phyloP scores from a whole-genome alignment of 2,888 invertebrate genomes.

The Stenchaetothrips biformis region DNA sequence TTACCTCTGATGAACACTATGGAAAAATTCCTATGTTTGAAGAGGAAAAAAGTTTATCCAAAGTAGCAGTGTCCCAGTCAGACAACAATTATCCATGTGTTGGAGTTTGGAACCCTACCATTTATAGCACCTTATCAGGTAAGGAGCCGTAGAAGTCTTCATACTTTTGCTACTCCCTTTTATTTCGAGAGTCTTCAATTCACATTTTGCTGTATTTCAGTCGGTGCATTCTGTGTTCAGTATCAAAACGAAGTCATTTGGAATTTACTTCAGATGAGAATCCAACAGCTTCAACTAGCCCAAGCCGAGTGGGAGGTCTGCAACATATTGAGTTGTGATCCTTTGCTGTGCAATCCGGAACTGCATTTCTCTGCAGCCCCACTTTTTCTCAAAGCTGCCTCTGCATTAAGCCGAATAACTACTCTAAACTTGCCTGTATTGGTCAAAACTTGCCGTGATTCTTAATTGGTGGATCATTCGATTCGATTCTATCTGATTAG shows the following conservation, averaged over 20 bases:
- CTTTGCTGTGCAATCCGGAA: slow-evolving; percentile 2
- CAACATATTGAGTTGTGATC: not conserved
- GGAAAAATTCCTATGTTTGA: not conserved
- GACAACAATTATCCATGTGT: not conserved
- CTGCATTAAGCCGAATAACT: not conserved
- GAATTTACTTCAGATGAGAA: not conserved
- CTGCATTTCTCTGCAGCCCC: not conserved
- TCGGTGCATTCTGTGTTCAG: not conserved
- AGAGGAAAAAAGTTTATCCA: not conserved
- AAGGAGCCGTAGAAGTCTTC: not conserved
- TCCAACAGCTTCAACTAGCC: slow-evolving; percentile 4
- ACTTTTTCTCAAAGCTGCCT: not conserved
- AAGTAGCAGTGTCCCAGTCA: not conserved
- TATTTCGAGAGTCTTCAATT: not conserved
- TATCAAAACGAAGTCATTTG: not conserved
- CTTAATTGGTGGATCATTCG: not conserved
- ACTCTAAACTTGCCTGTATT: not conserved
- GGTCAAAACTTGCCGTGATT: not conserved
- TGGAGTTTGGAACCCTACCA: not conserved
- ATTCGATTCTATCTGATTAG: not conserved
- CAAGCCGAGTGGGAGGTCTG: not conserved
- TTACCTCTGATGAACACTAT: not conserved
- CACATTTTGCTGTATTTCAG: not conserved
- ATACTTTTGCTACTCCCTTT: not conserved
- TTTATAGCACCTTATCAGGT: not conserved